Percentiles rank a stretch among this genome's conserved stretches.
Conservation (phyloP, 2,888 invertebrate species). For the Phyllotreta striolata region DNA sequence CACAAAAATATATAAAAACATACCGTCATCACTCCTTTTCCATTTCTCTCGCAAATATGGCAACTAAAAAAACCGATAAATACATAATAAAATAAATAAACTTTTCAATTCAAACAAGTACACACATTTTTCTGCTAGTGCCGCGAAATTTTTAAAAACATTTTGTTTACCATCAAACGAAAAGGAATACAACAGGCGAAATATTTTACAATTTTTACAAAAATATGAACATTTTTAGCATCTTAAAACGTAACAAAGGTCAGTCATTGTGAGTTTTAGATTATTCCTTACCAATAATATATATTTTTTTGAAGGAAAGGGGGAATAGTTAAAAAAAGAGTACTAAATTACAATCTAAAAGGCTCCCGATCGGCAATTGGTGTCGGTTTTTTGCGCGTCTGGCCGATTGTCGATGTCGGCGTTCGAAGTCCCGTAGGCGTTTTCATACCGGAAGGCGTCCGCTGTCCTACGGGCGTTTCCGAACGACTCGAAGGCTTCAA, state of each 20-base stretch:
- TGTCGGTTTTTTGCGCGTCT: constrained; percentile 51
- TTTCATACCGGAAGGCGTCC: constrained; percentile 15
- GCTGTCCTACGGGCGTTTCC: constrained; percentile 64
- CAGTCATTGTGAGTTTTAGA: constrained; percentile 56
- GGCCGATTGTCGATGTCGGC: constrained; percentile 40
- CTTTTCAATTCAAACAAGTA: constrained; percentile 18
- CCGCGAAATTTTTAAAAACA: constrained; percentile 42
- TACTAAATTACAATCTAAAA: constrained; percentile 71
- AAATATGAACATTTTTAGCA: constrained; percentile 59
- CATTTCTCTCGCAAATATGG: constrained; percentile 26
- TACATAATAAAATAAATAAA: constrained; percentile 29
- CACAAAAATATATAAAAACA: constrained; percentile 48
- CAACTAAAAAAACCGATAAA: constrained; percentile 26
- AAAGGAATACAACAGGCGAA: constrained; percentile 40
- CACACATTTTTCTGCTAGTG: constrained; percentile 24
- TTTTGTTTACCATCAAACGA: constrained; percentile 51
- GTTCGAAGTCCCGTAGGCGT: constrained; percentile 12
- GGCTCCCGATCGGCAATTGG: constrained; percentile 68
- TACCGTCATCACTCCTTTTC: constrained; percentile 31
- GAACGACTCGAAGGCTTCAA: constrained; percentile 75
- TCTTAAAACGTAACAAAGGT: constrained; percentile 49
- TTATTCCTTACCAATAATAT: too few species aligned
- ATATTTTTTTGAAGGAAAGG: too few species aligned
- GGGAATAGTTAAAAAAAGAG: constrained; percentile 52
- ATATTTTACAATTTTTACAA: constrained; percentile 54